Base-by-base conservation (phyloP, 2,888 invertebrate genomes). In the Cinara cedri region DNA sequence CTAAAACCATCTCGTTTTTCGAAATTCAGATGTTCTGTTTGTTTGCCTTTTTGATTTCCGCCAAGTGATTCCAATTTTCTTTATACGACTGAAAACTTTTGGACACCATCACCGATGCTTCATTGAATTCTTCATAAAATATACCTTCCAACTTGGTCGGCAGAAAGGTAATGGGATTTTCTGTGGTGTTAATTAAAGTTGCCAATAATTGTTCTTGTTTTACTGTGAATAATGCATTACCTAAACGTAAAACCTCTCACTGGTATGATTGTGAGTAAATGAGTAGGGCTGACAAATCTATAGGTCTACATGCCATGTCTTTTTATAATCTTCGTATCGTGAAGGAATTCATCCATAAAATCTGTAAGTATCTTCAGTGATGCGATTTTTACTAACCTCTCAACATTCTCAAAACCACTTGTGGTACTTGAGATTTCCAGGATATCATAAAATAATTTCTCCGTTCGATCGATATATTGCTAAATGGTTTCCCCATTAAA, bases 331-430 rank as follows among this genome's bases (percentile, higher is more conserved):
- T 57, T 57, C 13, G 57, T 57, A 13, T 57, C 57, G n/a, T 57
- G 26, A 1, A 26, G 57, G 0, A 57, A 26, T 3, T 26, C 57
- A 4, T 57, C 57, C 13, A 26, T 57, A 44, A 63, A 63, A n/a
- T 42, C 63, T 63, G 63, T 63, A 14, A 63, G 63, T 19, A 63
- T 63, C 19, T 63, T 42, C 14, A 63, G 10, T 63, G 42, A 34
- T 42, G 63, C 42, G 3, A 63, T 63, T 63, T 63, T 63, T 42
- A n/a, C 19, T 63, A 63, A 42, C n/a, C 44, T 44, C 34, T 63
- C 57, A 3, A 14, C 26, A 13, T 57, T 26, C 1, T 24, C 13
- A 57, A 57, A 26, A 26, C 57, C 57, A 57, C 57, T 57, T 26
- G 57, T 57, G 26, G 26, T 57, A 57, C 26, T 57, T n/a, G n/a